Evolutionary conservation across 2,113 vertebrate species (phyloP).

Genomic region (Passer montanus): DNA sequence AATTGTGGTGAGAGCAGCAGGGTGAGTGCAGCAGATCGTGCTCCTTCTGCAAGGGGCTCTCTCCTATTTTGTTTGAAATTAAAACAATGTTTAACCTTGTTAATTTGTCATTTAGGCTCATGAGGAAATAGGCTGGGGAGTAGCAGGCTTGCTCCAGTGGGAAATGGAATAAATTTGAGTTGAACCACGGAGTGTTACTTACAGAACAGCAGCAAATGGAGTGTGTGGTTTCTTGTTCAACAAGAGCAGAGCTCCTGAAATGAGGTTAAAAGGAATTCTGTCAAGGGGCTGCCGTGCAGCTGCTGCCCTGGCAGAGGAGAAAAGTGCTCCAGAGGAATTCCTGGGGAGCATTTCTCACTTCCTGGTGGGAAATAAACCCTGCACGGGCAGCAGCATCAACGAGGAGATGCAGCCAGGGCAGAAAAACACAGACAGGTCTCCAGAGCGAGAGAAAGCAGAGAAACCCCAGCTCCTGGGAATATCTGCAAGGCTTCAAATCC

Average conservation of each 20-base stretch:
- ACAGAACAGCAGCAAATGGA: slow-evolving; percentile 27
- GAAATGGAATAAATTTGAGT: slow-evolving; percentile 49
- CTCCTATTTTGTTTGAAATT: slow-evolving; percentile 1
- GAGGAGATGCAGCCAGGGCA: background rate
- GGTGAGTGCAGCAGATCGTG: background rate
- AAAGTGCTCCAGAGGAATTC: background rate
- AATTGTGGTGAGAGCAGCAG: rapidly evolving
- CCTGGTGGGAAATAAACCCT: background rate
- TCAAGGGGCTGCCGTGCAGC: slow-evolving; percentile 7
- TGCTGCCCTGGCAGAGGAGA: background rate
- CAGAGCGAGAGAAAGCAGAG: background rate
- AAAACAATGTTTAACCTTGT: slow-evolving; percentile 54
- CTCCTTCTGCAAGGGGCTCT: background rate
- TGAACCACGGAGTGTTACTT: slow-evolving; percentile 33
- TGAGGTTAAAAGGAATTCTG: slow-evolving; percentile 44
- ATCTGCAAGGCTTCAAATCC: background rate
- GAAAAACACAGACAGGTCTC: background rate
- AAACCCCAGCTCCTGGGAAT: background rate
- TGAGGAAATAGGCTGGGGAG: background rate
- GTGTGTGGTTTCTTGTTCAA: slow-evolving; percentile 35
- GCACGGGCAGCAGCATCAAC: background rate
- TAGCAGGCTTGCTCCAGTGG: slow-evolving; percentile 19
- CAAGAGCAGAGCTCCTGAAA: slow-evolving; percentile 44
- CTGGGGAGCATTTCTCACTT: background rate
- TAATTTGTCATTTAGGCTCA: slow-evolving; percentile 17